These are phyloP conservation scores for Etheostoma perlongum DNA, from an alignment of 2,797 vertebrate genomes.

Conservation along the genomic window DNA sequence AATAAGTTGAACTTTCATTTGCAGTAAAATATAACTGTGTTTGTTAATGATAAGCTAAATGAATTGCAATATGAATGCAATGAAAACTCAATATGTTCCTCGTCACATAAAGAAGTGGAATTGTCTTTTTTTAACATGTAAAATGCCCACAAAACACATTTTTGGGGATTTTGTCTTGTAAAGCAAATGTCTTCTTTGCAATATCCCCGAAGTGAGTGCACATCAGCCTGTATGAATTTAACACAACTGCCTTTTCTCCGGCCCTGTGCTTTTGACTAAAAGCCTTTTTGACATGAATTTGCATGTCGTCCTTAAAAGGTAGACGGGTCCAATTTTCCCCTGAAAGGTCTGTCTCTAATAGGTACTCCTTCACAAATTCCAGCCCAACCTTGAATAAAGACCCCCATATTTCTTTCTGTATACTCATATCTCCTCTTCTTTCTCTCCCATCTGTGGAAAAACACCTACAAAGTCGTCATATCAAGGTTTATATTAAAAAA, in stretches of 20 bases:
- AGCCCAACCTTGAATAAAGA: conserved; percentile 91
- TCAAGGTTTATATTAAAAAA: conserved; percentile 66
- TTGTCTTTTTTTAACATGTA: background rate
- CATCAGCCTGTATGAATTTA: conserved; percentile 65
- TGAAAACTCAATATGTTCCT: conserved; percentile 20
- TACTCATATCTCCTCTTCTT: conserved; percentile 49
- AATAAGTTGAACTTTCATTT: background rate
- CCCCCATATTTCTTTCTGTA: conserved; percentile 62
- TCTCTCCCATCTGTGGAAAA: conserved; percentile 40
- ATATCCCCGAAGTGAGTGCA: conserved; percentile 60
- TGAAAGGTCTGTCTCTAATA: conserved; percentile 96
- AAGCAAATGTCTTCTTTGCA: conserved; percentile 55
- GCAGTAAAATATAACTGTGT: conserved; percentile 7
- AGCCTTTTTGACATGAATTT: conserved; percentile 91
- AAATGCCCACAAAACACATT: background rate
- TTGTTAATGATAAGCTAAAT: conserved; percentile 11
- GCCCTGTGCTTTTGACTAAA: conserved; percentile 76
- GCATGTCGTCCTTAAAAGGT: conserved; percentile 97
- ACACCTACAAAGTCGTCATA: conserved; percentile 54
- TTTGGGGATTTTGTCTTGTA: conserved; percentile 9
- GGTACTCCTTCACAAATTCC: conserved; percentile 93
- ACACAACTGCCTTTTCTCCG: conserved; percentile 68
- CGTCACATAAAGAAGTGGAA: background rate
- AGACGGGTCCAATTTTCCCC: conserved; percentile 93
- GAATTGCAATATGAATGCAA: conserved; percentile 27